Conservation (phyloP, 2,113 vertebrate genomes). For the Zosterops japonicus region DNA sequence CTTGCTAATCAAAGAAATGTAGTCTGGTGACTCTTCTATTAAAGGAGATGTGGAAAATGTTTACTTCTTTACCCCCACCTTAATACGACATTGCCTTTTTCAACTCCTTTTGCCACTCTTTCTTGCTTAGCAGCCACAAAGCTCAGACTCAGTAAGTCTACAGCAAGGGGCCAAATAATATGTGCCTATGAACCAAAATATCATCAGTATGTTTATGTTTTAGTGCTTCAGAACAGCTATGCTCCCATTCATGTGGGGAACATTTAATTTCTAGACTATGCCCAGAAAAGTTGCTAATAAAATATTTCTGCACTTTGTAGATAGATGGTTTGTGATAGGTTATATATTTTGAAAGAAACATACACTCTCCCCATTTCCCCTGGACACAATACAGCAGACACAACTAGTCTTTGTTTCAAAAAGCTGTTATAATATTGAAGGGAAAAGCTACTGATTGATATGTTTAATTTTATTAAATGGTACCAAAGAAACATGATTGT, state of each 20-base stretch:
- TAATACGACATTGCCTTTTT: slow-evolving; percentile 56
- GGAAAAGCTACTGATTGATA: slow-evolving; percentile 73
- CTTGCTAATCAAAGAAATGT: slow-evolving; percentile 56
- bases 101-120: slow-evolving; percentile 33
- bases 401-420: slow-evolving; percentile 23
- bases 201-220: slow-evolving; percentile 45
- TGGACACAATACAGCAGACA: not conserved
- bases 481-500: slow-evolving; percentile 37
- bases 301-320: slow-evolving; percentile 49
- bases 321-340: slow-evolving; percentile 17
- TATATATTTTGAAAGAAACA: slow-evolving; percentile 35
- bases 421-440: slow-evolving; percentile 44
- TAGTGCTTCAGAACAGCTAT: slow-evolving; percentile 52
- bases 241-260: slow-evolving; percentile 37
- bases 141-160: not conserved
- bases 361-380: not conserved
- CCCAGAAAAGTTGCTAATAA: slow-evolving; percentile 48
- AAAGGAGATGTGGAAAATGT: not conserved
- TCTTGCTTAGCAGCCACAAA: slow-evolving; percentile 46
- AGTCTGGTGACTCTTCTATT: slow-evolving; percentile 32
- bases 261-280: slow-evolving; percentile 38
- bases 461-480: slow-evolving; percentile 76
- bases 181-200: slow-evolving; percentile 15
- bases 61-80: not conserved
- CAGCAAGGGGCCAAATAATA: slow-evolving; percentile 41